Conservation (phyloP, 35 echinoderm and acorn worm genomes). For the Ptychodera flava region DNA sequence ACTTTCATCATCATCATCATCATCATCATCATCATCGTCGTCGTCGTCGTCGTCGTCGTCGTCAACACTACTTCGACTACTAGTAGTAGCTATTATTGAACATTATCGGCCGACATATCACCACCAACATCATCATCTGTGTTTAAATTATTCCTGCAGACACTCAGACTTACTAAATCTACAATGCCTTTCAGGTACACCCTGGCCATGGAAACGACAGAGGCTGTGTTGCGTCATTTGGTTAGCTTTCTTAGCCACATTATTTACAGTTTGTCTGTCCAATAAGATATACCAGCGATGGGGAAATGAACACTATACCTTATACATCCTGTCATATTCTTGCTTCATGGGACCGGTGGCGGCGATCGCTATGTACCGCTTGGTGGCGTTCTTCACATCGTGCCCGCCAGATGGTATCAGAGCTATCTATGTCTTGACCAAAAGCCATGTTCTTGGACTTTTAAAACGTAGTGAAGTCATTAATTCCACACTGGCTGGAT, state of each 20-base stretch:
- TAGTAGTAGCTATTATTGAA: too few species aligned
- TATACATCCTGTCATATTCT: not conserved
- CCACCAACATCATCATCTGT: too few species aligned
- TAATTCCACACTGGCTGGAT: not conserved
- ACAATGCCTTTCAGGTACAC: too few species aligned
- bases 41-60: too few species aligned
- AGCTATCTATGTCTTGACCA: not conserved
- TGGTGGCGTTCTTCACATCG: not conserved
- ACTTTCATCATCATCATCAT: too few species aligned
- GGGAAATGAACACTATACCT: not conserved
- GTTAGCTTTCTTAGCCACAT: not conserved
- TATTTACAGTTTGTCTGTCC: not conserved
- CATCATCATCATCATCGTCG: too few species aligned
- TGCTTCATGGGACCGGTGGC: not conserved
- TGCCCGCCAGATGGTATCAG: not conserved
- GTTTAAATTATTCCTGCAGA: too few species aligned
- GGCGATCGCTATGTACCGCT: not conserved
- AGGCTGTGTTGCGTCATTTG: not conserved
- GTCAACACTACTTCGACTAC: too few species aligned
- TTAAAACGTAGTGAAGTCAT: not conserved
- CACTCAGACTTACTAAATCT: too few species aligned
- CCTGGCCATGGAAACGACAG: too few species aligned
- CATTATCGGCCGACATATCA: too few species aligned
- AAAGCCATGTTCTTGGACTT: not conserved
- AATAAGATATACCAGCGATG: not conserved